Evolutionary conservation across 1,140 invertebrate species (phyloP).

Genomic region (Zaprionus ghesquierei): DNA sequence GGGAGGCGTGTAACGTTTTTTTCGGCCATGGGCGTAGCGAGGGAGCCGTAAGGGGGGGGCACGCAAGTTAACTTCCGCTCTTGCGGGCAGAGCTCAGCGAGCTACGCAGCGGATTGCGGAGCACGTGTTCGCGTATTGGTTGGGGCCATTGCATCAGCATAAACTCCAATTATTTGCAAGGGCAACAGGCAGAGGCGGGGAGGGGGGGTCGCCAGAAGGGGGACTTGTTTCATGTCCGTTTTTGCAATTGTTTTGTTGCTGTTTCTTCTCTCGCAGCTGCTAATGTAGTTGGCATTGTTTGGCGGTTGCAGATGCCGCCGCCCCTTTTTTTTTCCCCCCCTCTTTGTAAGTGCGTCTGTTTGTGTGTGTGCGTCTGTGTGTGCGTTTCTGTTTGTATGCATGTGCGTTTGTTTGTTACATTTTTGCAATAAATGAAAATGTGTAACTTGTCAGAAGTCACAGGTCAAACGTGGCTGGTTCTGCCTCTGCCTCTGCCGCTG

Average conservation of each 20-base stretch:
- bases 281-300: slow-evolving; percentile 78
- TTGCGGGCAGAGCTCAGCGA: slow-evolving; percentile 48
- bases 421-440: slow-evolving; percentile 56
- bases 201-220: background rate
- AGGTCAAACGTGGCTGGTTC: slow-evolving; percentile 53
- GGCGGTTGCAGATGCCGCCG: slow-evolving; percentile 56
- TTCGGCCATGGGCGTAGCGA: background rate
- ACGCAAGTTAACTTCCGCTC: slow-evolving; percentile 79
- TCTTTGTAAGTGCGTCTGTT: background rate
- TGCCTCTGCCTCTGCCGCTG: too few species aligned
- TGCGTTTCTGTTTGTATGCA: background rate
- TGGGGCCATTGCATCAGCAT: slow-evolving; percentile 52
- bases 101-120: background rate
- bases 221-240: background rate
- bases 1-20: background rate
- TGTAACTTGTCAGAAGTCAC: slow-evolving; percentile 56
- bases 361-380: background rate
- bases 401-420: background rate
- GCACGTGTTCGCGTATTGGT: slow-evolving; percentile 23
- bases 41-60: background rate
- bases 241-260: slow-evolving; percentile 7
- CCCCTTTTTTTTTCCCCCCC: background rate
- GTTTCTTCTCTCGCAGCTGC: slow-evolving; percentile 43
- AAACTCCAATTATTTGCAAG: slow-evolving; percentile 64
- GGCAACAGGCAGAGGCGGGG: background rate